Evolutionary conservation across 64 coral and sea anemone species (phyloP).

Genomic region (Exaiptasia diaphana): DNA sequence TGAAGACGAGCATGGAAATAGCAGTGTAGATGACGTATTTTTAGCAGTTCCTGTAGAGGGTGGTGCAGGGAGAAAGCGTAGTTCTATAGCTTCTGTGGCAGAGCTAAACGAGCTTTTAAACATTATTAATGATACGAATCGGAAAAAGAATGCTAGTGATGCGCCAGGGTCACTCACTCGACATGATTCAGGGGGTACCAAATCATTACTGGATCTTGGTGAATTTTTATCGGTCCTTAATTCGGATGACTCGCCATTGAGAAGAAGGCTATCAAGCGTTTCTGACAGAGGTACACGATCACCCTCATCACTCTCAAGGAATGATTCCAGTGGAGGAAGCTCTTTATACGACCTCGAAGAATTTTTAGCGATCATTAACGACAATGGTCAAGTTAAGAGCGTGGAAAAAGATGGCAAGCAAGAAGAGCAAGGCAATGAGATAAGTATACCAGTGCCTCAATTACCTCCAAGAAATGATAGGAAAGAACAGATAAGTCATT

Average conservation of each 20-base stretch:
- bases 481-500: too few relatives aligned
- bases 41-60: constrained; percentile 34
- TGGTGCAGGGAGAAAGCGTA: constrained; percentile 20
- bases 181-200: constrained; percentile 61
- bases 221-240: constrained; percentile 72
- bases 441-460: constrained; percentile 64
- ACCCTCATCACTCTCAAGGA: background rate
- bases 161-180: constrained; percentile 46
- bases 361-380: constrained; percentile 74
- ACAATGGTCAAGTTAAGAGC: background rate
- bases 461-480: constrained; percentile 28
- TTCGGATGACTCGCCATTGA: constrained; percentile 67
- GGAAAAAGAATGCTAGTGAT: background rate
- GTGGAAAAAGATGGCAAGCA: background rate
- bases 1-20: constrained; percentile 27
- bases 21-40: constrained; percentile 76
- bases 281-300: background rate
- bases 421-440: constrained; percentile 24
- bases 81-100: constrained; percentile 62
- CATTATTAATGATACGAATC: background rate
- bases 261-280: constrained; percentile 61
- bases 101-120: constrained; percentile 72
- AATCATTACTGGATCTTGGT: constrained; percentile 65
- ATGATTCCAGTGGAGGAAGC: constrained; percentile 23
- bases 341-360: constrained; percentile 67